Evolutionary conservation across 2,888 invertebrate genomes (phyloP), one percentile per base, ranked within the genome.

Genomic region (Drosophila atroscutellata): DNA sequence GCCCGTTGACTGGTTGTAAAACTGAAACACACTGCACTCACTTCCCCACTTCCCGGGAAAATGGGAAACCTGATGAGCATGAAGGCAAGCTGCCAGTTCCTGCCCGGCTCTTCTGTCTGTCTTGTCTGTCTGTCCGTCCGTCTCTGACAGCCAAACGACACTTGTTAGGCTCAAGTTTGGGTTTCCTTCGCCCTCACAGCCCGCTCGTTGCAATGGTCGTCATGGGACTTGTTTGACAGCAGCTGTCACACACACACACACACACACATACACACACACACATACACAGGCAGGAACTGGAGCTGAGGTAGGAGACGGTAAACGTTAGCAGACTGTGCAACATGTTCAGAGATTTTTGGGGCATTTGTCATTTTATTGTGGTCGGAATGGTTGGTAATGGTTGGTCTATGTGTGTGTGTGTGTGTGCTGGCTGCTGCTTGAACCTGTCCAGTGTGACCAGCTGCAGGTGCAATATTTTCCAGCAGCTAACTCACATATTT

Each of bases 361-460:
- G 80, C 85, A 86, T 89, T 86, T 86, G 87, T 86, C 89, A 89
- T 86, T 86, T 86, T 89, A 86, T 86, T 86, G 86, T 86, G 85
- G 86, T 78, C 75, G 72, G 80, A 86, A 84, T 77, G 80, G 79
- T 84, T 74, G 86, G 74, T 86, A 83, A 86, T 79, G 83, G 83
- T 67, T 70, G 62, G 20, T 28, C 45, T 55, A 26, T 47, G 13
- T 24, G 32, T 34, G 61, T 59, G 42, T 39, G 13, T 24, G 32
- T 34, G 61, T 59, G 42, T 67, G 32, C 11, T 34, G 18, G n/a
- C 20, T 42, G 11, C 52, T 59, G 60, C 47, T 55, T 64, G 32
- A 64, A 39, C 63, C 63, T 52, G 57, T 52, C 45, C 59, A 59
- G 18, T 57, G 64, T 74, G 75, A 69, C 62, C 86, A 74, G 80